Evolutionary conservation across 2,113 vertebrate genomes (phyloP), one percentile per base, ranked within the genome.

Genomic region (Zosterops pallidus): DNA sequence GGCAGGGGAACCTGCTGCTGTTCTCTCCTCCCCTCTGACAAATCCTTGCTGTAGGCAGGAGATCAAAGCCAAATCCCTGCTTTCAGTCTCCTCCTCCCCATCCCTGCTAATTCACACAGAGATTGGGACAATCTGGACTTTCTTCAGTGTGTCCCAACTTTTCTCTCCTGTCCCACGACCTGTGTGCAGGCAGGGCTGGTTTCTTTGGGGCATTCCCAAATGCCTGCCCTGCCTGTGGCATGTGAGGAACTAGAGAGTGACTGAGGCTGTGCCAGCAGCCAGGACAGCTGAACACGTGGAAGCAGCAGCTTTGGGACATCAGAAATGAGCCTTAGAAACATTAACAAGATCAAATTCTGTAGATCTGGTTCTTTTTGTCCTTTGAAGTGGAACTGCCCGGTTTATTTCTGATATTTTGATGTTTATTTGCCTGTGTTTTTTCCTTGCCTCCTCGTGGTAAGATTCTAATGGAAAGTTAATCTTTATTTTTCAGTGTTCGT

Each of bases 401-500:
- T 92, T 92, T 55, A 42, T 46, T 68, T 60, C 50, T 63, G 64
- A 24, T 71, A 16, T 68, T 84, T 71, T 47, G 47, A 37, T 64
- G 24, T 56, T 74, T 55, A 9, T 72, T 82, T 89, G 53, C 41
- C n/a, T 85, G 5, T 72, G 24, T 60, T 11, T 46, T 71, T 91
- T 8, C 9, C 5, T 44, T 55, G 21, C 26, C 78, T 55, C 17
- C 47, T 69, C 29, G 41, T 52, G 39, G 29, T 46, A 50, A 20
- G 41, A 47, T 37, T 59, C 53, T 95, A 82, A 92, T 7, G 3
- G 25, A 21, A 76, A 62, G 13, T 95, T 94, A 33, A 70, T 91
- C 69, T 97, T 57, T 92, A 28, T 96, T 78, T 98, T 97, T 91
- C 97, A 99, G 99, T 99, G 94, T 97, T 99, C 81, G 91, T 99